Base-by-base conservation (phyloP, 2,888 invertebrate genomes). In the Caenorhabditis angaria region DNA sequence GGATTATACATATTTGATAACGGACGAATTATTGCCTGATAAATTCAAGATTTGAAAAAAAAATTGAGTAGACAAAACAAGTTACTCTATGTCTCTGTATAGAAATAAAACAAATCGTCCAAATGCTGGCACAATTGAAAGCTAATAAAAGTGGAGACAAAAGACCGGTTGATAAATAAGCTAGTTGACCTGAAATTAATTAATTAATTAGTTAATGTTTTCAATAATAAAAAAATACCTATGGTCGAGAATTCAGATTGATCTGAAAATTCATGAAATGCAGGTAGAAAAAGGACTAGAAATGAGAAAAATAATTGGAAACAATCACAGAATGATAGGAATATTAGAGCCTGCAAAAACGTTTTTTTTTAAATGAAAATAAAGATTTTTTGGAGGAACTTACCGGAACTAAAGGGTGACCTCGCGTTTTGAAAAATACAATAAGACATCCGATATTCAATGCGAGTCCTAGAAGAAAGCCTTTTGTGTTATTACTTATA, bases 21-120 rank as follows among this genome's bases (percentile, higher is more conserved):
- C 0, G 80, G 80, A 14, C 70, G 67, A 47, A 77, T 67, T 35
- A 80, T 80, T 1, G 80, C 80, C 80, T 80, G 61, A 12, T 72
- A 70, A 27, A 25, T 59, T 47, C 12, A 35, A 41, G 20, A 29
- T 29, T 32, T 32, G 50, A 24, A 50, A n/a, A n/a, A n/a, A n/a
- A n/a, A n/a, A n/a, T n/a, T n/a, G n/a, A n/a, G n/a, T n/a, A n/a
- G n/a, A n/a, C n/a, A n/a, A n/a, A 41, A 18, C 32, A 8, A 35
- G 51, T 51, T 48, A 82, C 82, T 61, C 81, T 64, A 65, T 87
- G 84, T 51, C 86, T 69, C 54, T 87, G 84, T 32, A 86, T 78
- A 2, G 84, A 82, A 50, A 86, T 86, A 64, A 83, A 86, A 61
- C 83, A 82, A 58, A 86, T 86, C 10, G 86, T 86, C 86, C 86